Conservation (phyloP, 2,113 vertebrate genomes). For the Boulengerochromis microlepis region DNA sequence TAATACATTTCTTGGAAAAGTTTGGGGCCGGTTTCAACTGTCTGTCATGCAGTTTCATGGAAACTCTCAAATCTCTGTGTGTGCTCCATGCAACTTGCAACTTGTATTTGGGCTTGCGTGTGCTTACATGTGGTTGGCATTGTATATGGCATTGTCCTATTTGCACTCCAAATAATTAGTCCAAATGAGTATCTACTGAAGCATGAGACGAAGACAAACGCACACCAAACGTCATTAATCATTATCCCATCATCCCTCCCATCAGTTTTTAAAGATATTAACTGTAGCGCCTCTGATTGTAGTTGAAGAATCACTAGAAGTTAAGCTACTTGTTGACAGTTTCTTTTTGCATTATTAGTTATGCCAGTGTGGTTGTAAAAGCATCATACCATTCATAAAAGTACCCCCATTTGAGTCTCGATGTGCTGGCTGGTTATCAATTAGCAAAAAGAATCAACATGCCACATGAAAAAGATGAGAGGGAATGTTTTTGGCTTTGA, state of each 20-base stretch:
- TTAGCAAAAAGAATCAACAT: background rate
- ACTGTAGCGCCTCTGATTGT: background rate
- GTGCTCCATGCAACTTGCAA: background rate
- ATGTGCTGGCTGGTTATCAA: background rate
- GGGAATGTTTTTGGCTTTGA: background rate
- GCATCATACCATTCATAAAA: background rate
- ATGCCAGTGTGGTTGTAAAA: background rate
- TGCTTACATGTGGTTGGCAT: background rate
- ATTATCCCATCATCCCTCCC: background rate
- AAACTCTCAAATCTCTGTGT: background rate
- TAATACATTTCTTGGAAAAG: slow-evolving; percentile 37
- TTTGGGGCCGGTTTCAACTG: slow-evolving; percentile 27
- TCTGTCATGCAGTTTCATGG: slow-evolving; percentile 44
- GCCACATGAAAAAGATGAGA: background rate
- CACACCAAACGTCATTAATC: background rate
- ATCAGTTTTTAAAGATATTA: background rate
- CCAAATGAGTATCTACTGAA: background rate
- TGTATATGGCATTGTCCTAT: slow-evolving; percentile 1
- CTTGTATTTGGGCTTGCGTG: background rate
- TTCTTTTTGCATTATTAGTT: background rate
- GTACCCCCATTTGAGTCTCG: background rate
- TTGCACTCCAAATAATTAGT: slow-evolving; percentile 32
- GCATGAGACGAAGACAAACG: background rate
- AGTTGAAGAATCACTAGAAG: background rate
- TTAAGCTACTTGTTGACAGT: background rate